These are phyloP conservation scores for Bostrychus sinensis DNA, from an alignment of 2,113 vertebrate genomes.

Conservation along the genomic window DNA sequence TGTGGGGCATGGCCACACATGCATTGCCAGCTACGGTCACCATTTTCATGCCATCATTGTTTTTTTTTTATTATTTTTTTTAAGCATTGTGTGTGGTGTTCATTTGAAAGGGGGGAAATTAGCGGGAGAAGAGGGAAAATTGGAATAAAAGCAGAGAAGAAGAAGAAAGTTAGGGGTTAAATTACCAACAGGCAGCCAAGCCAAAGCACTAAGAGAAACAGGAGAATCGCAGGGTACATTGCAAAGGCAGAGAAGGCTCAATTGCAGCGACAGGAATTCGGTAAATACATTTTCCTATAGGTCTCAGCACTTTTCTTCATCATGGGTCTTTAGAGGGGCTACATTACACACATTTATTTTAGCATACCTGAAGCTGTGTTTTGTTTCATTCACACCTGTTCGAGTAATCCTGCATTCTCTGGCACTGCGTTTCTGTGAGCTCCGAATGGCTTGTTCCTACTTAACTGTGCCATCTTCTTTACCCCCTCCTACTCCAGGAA, in stretches of 20 bases:
- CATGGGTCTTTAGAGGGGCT: too few relatives aligned
- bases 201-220: conserved; percentile 82
- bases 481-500: too few relatives aligned
- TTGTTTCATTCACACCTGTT: too few relatives aligned
- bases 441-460: too few relatives aligned
- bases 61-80: too few relatives aligned
- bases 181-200: conserved; percentile 88
- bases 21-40: conserved; percentile 95
- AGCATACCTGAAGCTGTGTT: too few relatives aligned
- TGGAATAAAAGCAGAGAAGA: conserved; percentile 83
- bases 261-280: conserved; percentile 18
- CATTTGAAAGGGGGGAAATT: conserved; percentile 64
- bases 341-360: too few relatives aligned
- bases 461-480: too few relatives aligned
- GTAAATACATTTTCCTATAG: conserved; percentile 8
- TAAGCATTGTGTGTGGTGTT: conserved; percentile 42
- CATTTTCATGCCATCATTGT: conserved; percentile 64
- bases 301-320: conserved; percentile 1
- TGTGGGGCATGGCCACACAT: conserved; percentile 99
- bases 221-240: conserved; percentile 73
- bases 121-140: conserved; percentile 75
- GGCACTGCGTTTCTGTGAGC: too few relatives aligned
- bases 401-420: too few relatives aligned
- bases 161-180: conserved; percentile 92
- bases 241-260: conserved; percentile 70